Evolutionary conservation across 92 coral and sea anemone species (phyloP).

Genomic region (Palythoa caribaeorum): DNA sequence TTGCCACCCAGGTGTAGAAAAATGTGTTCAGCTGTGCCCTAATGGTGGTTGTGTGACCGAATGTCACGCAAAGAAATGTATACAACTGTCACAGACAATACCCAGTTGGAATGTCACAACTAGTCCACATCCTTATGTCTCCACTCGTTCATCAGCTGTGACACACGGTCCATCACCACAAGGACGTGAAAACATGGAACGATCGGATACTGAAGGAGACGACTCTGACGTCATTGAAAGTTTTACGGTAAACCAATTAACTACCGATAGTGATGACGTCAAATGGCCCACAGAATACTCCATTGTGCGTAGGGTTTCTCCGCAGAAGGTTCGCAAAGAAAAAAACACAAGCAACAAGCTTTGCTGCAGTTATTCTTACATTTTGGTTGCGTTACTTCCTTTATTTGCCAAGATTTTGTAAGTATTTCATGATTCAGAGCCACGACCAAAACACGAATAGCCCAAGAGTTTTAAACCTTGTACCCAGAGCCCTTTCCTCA

Average conservation of each 20-base stretch:
- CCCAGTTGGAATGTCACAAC: background rate
- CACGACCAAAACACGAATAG: background rate
- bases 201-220: too few relatives aligned
- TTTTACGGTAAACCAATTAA: constrained; percentile 2
- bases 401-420: background rate
- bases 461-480: background rate
- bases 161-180: background rate
- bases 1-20: constrained; percentile 32
- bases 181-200: background rate
- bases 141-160: background rate
- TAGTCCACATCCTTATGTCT: background rate
- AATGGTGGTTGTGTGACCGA: constrained; percentile 32
- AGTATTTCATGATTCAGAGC: background rate
- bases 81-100: constrained; percentile 6
- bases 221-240: background rate
- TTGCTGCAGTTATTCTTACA: background rate
- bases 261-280: background rate
- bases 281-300: constrained; percentile 30
- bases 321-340: background rate
- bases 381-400: background rate
- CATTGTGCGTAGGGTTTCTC: constrained; percentile 15
- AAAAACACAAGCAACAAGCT: background rate
- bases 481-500: too few relatives aligned
- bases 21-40: constrained; percentile 34
- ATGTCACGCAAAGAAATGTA: constrained; percentile 44